phyloP scores from a whole-genome alignment of 2,888 invertebrate species.

The Drosophila tanythrix region DNA sequence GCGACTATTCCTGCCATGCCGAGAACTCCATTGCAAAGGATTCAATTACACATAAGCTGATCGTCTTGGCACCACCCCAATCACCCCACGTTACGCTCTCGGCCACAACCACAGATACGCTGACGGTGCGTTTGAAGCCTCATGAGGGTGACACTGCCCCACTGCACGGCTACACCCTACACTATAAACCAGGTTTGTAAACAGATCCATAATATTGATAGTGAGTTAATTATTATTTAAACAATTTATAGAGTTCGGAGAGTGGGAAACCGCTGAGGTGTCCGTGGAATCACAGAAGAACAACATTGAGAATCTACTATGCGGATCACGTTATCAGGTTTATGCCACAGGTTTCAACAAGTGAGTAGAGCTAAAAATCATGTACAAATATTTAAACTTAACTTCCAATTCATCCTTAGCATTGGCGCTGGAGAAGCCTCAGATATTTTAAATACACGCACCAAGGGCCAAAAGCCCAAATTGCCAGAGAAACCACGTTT shows the following conservation, averaged over 20 bases:
- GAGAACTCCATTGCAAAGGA: constrained; percentile 97
- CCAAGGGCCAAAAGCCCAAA: constrained; percentile 96
- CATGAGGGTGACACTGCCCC: constrained; percentile 93
- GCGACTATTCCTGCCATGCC: constrained; percentile 96
- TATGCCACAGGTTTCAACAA: constrained; percentile 97
- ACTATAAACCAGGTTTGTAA: constrained; percentile 90
- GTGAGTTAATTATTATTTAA: not conserved
- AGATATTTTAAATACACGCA: constrained; percentile 94
- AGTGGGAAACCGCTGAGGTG: constrained; percentile 95
- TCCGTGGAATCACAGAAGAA: constrained; percentile 92
- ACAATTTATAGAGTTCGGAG: constrained; percentile 90
- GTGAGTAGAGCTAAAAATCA: constrained; percentile 85
- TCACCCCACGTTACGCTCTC: constrained; percentile 91
- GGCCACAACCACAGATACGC: constrained; percentile 90
- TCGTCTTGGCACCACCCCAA: constrained; percentile 92
- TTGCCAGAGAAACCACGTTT: constrained; percentile 95
- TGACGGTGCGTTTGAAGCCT: constrained; percentile 90
- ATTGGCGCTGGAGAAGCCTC: constrained; percentile 97
- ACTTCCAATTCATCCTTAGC: constrained; percentile 84
- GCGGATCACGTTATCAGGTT: constrained; percentile 97
- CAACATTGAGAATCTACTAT: constrained; percentile 94
- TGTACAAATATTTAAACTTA: fast-evolving
- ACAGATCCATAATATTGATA: not conserved
- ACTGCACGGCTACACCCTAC: constrained; percentile 96
- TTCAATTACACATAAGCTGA: constrained; percentile 94